Conservation (phyloP, 1,140 invertebrate species). For the Leptoteleia sp. region DNA sequence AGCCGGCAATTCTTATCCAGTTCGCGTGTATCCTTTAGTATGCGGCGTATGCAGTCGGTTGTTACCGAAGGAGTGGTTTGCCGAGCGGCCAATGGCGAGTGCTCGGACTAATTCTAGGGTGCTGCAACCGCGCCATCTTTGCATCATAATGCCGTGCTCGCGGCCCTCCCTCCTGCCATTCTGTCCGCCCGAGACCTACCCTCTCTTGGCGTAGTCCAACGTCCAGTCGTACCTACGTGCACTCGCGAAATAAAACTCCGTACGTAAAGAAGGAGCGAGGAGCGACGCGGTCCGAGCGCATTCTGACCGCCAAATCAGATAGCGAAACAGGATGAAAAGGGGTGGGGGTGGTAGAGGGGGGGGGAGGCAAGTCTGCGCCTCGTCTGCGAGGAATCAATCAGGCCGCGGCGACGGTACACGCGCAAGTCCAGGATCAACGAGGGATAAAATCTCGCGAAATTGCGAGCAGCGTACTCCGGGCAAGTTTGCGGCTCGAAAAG, state of each 20-base stretch:
- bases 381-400: slow-evolving; percentile 79
- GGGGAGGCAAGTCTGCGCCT: slow-evolving; percentile 79
- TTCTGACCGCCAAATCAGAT: slow-evolving; percentile 23
- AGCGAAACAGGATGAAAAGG: slow-evolving; percentile 48
- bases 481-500: too few relatives aligned
- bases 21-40: slow-evolving; percentile 80
- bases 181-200: slow-evolving; percentile 58
- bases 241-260: slow-evolving; percentile 53
- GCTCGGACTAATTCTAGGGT: slow-evolving; percentile 81
- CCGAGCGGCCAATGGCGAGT: slow-evolving; percentile 81
- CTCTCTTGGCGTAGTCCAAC: slow-evolving; percentile 34
- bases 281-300: slow-evolving; percentile 29
- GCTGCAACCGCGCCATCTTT: slow-evolving; percentile 81
- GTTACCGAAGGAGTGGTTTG: slow-evolving; percentile 82
- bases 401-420: slow-evolving; percentile 72
- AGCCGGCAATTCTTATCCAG: slow-evolving; percentile 74
- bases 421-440: slow-evolving; percentile 23
- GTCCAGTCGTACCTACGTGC: slow-evolving; percentile 25
- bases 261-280: slow-evolving; percentile 44
- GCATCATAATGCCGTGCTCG: slow-evolving; percentile 80
- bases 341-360: slow-evolving; percentile 66
- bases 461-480: neutral
- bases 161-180: slow-evolving; percentile 69
- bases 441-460: slow-evolving; percentile 30
- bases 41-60: slow-evolving; percentile 81